Base-by-base conservation (phyloP, 2,113 vertebrate species). In the Jaculus jaculus region DNA sequence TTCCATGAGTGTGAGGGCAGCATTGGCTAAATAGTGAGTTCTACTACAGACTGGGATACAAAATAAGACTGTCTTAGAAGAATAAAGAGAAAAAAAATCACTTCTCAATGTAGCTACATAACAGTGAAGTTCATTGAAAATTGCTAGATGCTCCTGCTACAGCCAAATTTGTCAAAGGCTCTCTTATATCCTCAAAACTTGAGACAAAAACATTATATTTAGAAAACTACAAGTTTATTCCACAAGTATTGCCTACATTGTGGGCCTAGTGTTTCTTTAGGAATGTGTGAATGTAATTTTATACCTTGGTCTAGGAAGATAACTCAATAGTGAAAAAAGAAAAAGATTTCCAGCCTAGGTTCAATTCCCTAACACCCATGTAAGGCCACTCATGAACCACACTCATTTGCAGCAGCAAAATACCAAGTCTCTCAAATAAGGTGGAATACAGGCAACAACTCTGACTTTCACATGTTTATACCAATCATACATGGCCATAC, bases 141-240 rank as follows among this genome's bases (percentile, higher is more conserved):
- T 6, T 68, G 8, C 28, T 89, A 85, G n/a, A 47, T 42, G 8
- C 24, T 84, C 34, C 12, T 61, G 24, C 39, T 84, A 66, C n/a
- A 92, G 6, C 83, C n/a, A 74, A 51, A 13, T 83, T 90, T 96
- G 37, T 84, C 32, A 61, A 80, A 92, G 74, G 66, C 54, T 65
- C 60, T 85, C 60, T 87, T 75, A 34, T 84, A 39, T 75, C 54
- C 34, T 89, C 32, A 73, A 42, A 2, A 84, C 15, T 66, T 20
- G 34, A 88, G 73, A 73, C 20, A 88, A 73, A 77, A 92, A 26
- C 28, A 73, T 9, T 28, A 79, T 21, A 69, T 78, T 93, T 42
- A 93, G 21, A 5, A 88, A 90, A 39, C 26, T 63, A 23, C 47
- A 84, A 24, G 21, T 60, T 80, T 69, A 20, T 65, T 92, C 39